Evolutionary conservation across 1,140 invertebrate species (phyloP), one percentile per base, ranked within the genome.

Genomic region (Drosophila baimaii): DNA sequence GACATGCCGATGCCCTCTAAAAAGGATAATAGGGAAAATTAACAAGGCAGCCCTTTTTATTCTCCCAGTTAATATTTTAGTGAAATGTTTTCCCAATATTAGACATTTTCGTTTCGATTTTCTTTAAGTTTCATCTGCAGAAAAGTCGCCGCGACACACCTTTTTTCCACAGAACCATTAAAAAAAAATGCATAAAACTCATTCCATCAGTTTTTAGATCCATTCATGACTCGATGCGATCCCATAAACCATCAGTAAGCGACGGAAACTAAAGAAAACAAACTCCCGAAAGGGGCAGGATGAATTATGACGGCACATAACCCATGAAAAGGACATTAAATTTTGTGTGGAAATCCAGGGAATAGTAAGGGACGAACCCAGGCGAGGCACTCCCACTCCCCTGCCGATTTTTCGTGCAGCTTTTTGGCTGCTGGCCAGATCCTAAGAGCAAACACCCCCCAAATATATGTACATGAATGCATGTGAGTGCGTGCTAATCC

Each of bases 401-500:
- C 27, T 37, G 0, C 1, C 15, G 25, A 55, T 29, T 41, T 57
- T 21, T 2, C 1, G 5, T 4, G n/a, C 51, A 71, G 66, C 68
- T 71, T 71, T 66, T 68, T 70, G 5, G 39, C 49, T 47, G 64
- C 31, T 71, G 47, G 15, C 47, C 44, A 73, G 61, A 79, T 69
- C 57, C 63, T 29, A 43, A 51, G 43, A 39, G 47, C 43, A 82
- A 31, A 65, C 56, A 69, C 39, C 33, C 49, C 35, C 61, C n/a
- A 21, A 21, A 10, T 23, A 27, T n/a, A 2, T 15, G 15, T 47
- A 47, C 23, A 10, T 47, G 25, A 15, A 27, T 27, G n/a, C n/a
- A 13, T 33, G 46, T 10, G 59, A 58, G 35, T 52, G 23, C 19
- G 55, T 35, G 68, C 68, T 89, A 84, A 88, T 88, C 84, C 84